phyloP scores from a whole-genome alignment of 2,797 vertebrate species.

The Enteromius radiatus region DNA sequence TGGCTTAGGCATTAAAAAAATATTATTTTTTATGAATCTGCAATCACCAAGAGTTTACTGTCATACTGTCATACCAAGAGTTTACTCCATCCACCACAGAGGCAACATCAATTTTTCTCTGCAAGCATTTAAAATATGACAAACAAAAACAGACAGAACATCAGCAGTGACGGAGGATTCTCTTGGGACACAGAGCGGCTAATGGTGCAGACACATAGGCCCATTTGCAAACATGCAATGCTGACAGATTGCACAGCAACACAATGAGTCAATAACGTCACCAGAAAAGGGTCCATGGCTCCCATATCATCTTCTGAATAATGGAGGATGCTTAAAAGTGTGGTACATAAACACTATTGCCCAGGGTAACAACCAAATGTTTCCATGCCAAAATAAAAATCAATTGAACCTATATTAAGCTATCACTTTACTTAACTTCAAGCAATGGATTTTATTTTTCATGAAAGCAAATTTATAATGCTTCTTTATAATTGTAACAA shows the following conservation, averaged over 20 bases:
- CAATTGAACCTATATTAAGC: neutral
- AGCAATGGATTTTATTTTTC: neutral
- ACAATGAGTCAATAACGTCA: conserved; percentile 72
- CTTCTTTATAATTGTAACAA: no score
- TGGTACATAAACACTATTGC: conserved; percentile 44
- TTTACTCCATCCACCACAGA: conserved; percentile 52
- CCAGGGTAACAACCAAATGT: conserved; percentile 28
- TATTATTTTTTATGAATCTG: conserved; percentile 64
- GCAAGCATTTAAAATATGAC: conserved; percentile 54
- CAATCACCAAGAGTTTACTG: conserved; percentile 65
- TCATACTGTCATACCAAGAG: conserved; percentile 44
- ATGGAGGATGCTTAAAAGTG: conserved; percentile 56
- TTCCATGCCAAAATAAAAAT: neutral
- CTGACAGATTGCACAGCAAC: conserved; percentile 62
- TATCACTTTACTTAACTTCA: neutral
- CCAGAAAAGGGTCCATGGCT: conserved; percentile 53
- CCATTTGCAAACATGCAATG: conserved; percentile 62
- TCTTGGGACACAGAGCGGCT: conserved; percentile 63
- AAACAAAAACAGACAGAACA: conserved; percentile 60
- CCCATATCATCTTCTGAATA: conserved; percentile 59
- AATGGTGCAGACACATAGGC: conserved; percentile 66
- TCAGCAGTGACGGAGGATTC: conserved; percentile 63
- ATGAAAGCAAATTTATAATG: neutral
- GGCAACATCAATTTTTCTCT: conserved; percentile 64
- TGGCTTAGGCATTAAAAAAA: conserved; percentile 31